Percentiles rank a stretch among this genome's conserved stretches.
phyloP scores from a whole-genome alignment of 1,140 invertebrate genomes.

The Anadara kagoshimensis region DNA sequence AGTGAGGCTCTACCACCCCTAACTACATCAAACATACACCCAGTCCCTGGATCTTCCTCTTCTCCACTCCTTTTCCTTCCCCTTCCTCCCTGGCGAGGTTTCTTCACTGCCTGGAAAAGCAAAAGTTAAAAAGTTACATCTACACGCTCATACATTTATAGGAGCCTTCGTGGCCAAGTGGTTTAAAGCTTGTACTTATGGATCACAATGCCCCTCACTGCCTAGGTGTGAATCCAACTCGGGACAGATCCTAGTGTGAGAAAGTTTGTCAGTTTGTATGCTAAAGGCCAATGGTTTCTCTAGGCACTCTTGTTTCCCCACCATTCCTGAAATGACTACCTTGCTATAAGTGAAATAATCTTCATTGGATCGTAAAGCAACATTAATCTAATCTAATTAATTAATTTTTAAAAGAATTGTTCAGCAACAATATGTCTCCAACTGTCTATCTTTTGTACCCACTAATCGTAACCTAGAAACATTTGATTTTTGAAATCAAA shows the following conservation, averaged over 20 bases:
- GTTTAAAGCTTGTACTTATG: too few species aligned
- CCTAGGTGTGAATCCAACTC: too few species aligned
- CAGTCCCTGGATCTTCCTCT: slow-evolving; percentile 59
- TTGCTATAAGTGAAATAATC: neutral
- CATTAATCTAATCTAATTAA: neutral
- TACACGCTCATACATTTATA: neutral
- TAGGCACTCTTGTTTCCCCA: too few species aligned
- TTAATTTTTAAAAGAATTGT: neutral
- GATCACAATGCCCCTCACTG: too few species aligned
- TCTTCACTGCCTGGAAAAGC: slow-evolving; percentile 20
- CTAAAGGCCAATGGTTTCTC: too few species aligned
- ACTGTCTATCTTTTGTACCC: neutral
- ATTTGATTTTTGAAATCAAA: too few species aligned
- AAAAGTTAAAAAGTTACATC: slow-evolving; percentile 15
- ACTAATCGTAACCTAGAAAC: neutral
- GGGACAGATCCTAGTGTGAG: too few species aligned
- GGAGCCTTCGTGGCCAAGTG: too few species aligned
- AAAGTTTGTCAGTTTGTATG: too few species aligned
- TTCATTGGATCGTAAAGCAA: neutral
- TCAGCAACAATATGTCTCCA: neutral
- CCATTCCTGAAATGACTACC: too few species aligned
- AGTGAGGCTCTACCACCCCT: slow-evolving; percentile 72
- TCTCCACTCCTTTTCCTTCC: slow-evolving; percentile 40
- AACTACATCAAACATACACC: slow-evolving; percentile 75
- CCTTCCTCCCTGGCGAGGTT: slow-evolving; percentile 34